Conservation (phyloP, 2,113 vertebrate species). For the Alethe diademata region DNA sequence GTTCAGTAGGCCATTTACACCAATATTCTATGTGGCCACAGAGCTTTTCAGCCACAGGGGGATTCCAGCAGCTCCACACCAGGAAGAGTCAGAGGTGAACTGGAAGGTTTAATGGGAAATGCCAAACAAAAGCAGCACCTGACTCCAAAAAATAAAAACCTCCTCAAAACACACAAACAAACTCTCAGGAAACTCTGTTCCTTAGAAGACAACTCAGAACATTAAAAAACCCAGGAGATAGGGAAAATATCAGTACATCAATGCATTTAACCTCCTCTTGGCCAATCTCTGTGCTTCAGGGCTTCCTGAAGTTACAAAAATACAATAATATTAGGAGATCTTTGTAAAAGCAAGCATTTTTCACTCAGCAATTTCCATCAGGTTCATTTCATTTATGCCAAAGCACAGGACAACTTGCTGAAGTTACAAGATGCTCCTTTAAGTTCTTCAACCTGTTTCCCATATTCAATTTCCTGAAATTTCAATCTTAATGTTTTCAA, state of each 20-base stretch:
- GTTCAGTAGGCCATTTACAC: not conserved
- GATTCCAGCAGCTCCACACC: fast-evolving
- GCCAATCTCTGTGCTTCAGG: not conserved
- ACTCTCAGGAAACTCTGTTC: not conserved
- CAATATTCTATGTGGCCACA: not conserved
- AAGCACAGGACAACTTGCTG: not conserved
- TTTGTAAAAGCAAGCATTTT: not conserved
- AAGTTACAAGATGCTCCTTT: not conserved
- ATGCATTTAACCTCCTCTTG: not conserved
- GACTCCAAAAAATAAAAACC: not conserved
- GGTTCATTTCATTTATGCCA: not conserved
- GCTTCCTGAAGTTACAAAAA: not conserved
- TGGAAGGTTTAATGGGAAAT: not conserved
- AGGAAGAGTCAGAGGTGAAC: fast-evolving
- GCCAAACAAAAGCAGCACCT: not conserved
- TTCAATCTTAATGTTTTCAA: not conserved
- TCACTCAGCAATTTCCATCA: not conserved
- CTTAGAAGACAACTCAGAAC: not conserved
- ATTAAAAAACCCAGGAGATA: fast-evolving
- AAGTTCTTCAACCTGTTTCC: not conserved
- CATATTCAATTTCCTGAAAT: not conserved
- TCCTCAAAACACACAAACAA: not conserved
- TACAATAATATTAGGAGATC: not conserved
- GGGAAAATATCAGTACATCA: not conserved
- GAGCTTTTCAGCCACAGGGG: not conserved